Conservation (phyloP, 2,113 vertebrate genomes). For the Pelusios castaneus region DNA sequence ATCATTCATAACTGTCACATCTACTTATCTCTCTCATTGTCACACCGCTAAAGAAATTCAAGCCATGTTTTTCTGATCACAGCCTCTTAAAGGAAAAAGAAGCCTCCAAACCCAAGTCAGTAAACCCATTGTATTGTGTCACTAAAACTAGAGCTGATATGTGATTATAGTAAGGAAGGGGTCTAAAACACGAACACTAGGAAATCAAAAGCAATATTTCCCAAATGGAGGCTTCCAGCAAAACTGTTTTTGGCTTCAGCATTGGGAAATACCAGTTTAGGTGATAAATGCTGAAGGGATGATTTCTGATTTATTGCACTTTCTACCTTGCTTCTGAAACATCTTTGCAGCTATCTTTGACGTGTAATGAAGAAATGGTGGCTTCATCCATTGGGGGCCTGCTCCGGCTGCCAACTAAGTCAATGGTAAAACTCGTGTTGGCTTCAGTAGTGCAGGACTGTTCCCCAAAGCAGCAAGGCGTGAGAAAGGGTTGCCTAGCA, state of each 20-base stretch:
- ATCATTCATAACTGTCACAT: constrained; percentile 95
- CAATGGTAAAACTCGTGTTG: not conserved
- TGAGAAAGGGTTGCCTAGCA: constrained; percentile 11
- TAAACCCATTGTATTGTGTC: not conserved
- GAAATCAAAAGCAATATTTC: not conserved
- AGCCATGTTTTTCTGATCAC: constrained; percentile 74
- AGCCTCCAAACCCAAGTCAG: constrained; percentile 44
- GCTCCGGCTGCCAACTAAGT: not conserved
- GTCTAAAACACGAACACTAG: not conserved
- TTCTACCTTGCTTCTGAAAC: not conserved
- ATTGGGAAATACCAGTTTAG: not conserved
- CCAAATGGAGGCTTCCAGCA: not conserved
- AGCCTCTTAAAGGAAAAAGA: constrained; percentile 73
- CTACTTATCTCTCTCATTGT: constrained; percentile 92
- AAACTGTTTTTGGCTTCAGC: not conserved
- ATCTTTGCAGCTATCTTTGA: constrained; percentile 27
- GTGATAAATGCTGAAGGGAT: not conserved
- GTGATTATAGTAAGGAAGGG: not conserved
- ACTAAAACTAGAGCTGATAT: not conserved
- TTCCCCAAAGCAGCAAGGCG: not conserved
- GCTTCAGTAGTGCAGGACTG: constrained; percentile 11
- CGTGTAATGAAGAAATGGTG: constrained; percentile 26
- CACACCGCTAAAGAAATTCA: constrained; percentile 85
- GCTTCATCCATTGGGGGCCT: constrained; percentile 14
- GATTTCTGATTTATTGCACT: not conserved